Base-by-base conservation (phyloP, 2,113 vertebrate genomes). In the Eptatretus burgeri region DNA sequence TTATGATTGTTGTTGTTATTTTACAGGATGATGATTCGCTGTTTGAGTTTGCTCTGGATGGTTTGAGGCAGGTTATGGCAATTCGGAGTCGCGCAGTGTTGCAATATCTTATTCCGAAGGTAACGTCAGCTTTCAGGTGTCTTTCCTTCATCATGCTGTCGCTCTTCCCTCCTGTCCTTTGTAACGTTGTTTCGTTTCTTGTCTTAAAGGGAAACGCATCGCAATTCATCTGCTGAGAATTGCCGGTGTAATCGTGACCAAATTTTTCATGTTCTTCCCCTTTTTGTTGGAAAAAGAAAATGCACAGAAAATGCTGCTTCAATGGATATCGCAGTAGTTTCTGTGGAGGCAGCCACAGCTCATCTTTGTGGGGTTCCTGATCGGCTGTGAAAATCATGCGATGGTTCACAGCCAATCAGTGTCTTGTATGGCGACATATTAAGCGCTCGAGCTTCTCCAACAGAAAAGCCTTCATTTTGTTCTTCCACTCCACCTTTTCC, bases 11-110 rank as follows among this genome's bases (percentile, higher is more conserved):
- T 9, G 16, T 3, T 69, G 2, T 65, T 50, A 64, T 13, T 67
- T 52, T 63, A 5, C 70, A 98, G 91, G 82, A 93, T 51, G 77
- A 85, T 7, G 74, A 82, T 66, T 76, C 81, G 19, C 80, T 81
- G 1, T 77, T 85, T 1, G 86, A 82, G 63, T 98, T 88, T 69
- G 91, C 91, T 64, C 73, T 98, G 75, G 91, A 98, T 8, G 91
- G 91, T 62, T 77, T 98, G 66, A 95, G 93, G 74, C 91, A 98
- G 68, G 91, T 98, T 65, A 98, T 95, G 91, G 84, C 86, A 12
- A 85, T 98, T 66, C 95, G 95, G 76, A 95, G 89, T 72, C 85
- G 89, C 10, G 91, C 89, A 51, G 91, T 98, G 68, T 75, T 98
- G 68, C 91, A 89, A 62, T 98, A 98, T 69, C 73, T 98, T 64